Evolutionary conservation across 2,113 vertebrate genomes (phyloP).

Genomic region (Hippopotamus amphibius): DNA sequence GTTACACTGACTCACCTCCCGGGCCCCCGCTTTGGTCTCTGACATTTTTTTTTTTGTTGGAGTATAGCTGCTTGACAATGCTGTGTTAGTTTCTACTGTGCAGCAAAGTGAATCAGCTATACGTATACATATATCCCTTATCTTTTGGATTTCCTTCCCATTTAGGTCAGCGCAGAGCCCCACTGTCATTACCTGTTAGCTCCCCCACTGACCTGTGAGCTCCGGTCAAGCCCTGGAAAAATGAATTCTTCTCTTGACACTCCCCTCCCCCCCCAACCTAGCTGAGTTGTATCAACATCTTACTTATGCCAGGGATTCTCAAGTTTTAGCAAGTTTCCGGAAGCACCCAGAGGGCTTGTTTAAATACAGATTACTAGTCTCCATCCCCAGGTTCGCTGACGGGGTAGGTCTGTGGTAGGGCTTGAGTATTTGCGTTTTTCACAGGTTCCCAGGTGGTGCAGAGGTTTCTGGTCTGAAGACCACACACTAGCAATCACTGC

Average conservation of each 20-base stretch:
- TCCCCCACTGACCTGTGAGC: background rate
- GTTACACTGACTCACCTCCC: background rate
- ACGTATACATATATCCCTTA: too few relatives aligned
- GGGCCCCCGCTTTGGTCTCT: background rate
- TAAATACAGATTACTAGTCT: background rate
- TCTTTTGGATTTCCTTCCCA: too few relatives aligned
- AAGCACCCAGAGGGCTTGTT: background rate
- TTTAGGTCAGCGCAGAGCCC: background rate
- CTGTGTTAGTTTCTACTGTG: too few relatives aligned
- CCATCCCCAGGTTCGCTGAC: too few relatives aligned
- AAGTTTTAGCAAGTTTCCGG: background rate
- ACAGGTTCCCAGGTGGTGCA: background rate
- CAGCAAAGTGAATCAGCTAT: too few relatives aligned
- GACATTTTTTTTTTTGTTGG: accelerated
- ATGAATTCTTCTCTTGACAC: background rate
- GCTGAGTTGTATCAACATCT: background rate
- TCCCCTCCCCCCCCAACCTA: accelerated
- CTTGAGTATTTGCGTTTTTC: background rate
- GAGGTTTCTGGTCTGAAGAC: background rate
- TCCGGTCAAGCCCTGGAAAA: background rate
- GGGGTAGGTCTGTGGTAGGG: accelerated
- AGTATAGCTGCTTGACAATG: too few relatives aligned
- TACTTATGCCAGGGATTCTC: background rate
- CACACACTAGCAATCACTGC: accelerated
- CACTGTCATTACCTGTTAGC: background rate